phyloP scores from a whole-genome alignment of 2,888 invertebrate species.

The Eupithecia exiguata region DNA sequence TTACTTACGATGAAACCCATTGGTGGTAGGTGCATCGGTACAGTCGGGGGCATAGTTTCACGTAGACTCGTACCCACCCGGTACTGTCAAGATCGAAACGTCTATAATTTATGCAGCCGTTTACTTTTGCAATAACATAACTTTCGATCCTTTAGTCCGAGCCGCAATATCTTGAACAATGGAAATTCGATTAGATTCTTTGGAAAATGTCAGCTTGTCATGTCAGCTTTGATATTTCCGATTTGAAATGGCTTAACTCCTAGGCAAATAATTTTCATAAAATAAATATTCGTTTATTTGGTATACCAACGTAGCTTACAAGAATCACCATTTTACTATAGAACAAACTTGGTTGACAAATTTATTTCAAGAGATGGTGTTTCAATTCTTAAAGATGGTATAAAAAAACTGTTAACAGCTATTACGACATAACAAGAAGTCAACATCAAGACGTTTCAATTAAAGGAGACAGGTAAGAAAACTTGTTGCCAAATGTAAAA shows the following conservation, averaged over 20 bases:
- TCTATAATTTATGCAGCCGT: slow-evolving; percentile 66
- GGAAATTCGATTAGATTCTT: slow-evolving; percentile 33
- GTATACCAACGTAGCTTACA: background rate
- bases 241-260: background rate
- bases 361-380: background rate
- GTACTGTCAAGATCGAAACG: slow-evolving; percentile 59
- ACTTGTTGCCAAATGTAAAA: slow-evolving; percentile 43
- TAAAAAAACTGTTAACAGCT: background rate
- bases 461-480: slow-evolving; percentile 40
- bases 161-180: slow-evolving; percentile 41
- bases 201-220: slow-evolving; percentile 24
- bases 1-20: background rate
- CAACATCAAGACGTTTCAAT: slow-evolving; percentile 34
- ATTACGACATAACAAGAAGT: slow-evolving; percentile 23
- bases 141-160: slow-evolving; percentile 63
- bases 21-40: slow-evolving; percentile 5
- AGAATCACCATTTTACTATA: background rate
- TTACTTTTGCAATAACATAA: slow-evolving; percentile 65
- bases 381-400: background rate
- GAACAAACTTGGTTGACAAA: background rate
- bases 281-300: background rate
- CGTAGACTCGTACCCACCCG: slow-evolving; percentile 45
- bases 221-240: slow-evolving; percentile 12
- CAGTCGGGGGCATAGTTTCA: slow-evolving; percentile 56
- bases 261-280: background rate